Evolutionary conservation across 2,113 vertebrate genomes (phyloP).

Genomic region (Sterrhoptilus dennistouni): DNA sequence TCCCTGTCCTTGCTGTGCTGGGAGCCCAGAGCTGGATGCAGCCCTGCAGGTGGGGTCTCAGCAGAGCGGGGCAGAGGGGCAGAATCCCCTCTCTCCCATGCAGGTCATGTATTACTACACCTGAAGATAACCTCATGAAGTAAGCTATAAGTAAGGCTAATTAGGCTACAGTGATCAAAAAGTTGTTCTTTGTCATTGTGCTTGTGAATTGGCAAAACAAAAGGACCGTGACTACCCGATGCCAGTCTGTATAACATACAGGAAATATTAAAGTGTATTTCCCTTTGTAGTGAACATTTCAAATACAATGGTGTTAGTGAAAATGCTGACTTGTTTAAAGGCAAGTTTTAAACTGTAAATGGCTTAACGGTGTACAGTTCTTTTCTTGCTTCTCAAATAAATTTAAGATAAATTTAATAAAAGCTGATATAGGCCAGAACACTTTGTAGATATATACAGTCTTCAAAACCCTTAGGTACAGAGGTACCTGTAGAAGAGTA

Average conservation of each 20-base stretch:
- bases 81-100: accelerated
- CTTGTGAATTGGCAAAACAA: neutral
- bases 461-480: neutral
- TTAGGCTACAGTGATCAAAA: constrained; percentile 47
- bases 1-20: neutral
- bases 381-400: neutral
- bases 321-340: neutral
- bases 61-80: neutral
- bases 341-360: neutral
- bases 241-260: neutral
- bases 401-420: neutral
- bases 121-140: neutral
- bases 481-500: neutral
- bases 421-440: neutral
- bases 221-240: neutral
- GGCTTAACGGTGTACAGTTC: neutral
- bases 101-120: neutral
- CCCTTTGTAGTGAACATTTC: neutral
- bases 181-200: neutral
- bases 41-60: neutral
- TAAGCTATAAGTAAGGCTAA: constrained; percentile 40
- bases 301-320: neutral
- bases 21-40: neutral
- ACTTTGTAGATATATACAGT: neutral
- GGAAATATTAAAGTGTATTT: constrained; percentile 49